Evolutionary conservation across 2,113 vertebrate genomes (phyloP).

Genomic region (Sylvia atricapilla): DNA sequence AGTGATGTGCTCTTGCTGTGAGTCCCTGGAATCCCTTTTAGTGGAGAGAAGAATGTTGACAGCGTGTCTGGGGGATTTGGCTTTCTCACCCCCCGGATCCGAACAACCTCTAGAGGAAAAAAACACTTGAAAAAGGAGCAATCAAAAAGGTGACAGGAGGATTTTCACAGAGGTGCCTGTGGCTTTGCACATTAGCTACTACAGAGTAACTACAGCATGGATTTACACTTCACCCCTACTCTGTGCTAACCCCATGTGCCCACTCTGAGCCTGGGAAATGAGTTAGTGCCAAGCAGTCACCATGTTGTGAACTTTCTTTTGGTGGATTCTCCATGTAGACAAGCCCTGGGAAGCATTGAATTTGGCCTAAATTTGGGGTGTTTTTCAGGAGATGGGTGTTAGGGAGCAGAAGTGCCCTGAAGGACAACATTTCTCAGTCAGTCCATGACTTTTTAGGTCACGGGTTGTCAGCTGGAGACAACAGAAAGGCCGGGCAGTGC

Average conservation of each 20-base stretch:
- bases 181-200: not conserved
- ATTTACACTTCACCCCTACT: not conserved
- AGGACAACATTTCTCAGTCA: not conserved
- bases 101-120: not conserved
- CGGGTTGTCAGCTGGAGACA: not conserved
- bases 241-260: not conserved
- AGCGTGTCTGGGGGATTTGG: not conserved
- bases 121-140: not conserved
- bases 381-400: not conserved
- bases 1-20: not conserved
- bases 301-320: rapidly evolving
- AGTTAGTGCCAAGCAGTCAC: not conserved
- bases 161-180: not conserved
- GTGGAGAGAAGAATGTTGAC: not conserved
- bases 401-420: not conserved
- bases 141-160: not conserved
- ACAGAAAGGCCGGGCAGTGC: not conserved
- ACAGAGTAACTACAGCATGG: rapidly evolving
- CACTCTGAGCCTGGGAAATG: not conserved
- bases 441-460: rapidly evolving
- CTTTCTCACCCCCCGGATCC: not conserved
- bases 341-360: not conserved
- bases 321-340: not conserved
- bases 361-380: not conserved
- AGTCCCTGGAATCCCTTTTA: not conserved